Evolutionary conservation across 2,888 invertebrate species (phyloP), one percentile per base, ranked within the genome.

Genomic region (Drosophila niveifrons): DNA sequence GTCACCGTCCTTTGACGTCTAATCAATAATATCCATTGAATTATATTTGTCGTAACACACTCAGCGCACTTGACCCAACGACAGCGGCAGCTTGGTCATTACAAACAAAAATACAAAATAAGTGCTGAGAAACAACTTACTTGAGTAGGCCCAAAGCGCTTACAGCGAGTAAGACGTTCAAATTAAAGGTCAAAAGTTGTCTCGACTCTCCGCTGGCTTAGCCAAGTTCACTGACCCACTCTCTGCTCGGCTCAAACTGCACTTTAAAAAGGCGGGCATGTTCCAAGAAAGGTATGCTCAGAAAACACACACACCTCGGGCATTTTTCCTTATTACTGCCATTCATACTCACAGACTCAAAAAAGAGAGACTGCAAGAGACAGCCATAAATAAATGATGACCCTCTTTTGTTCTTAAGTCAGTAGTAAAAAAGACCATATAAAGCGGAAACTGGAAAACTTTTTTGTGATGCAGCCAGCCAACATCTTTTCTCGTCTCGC

Each of bases 151-250:
- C 50, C 9, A 52, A 53, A 66, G 51, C 63, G n/a, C n/a, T 36
- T 10, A n/a, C 13, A 41, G 23, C 6, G 23, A 23, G 23, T 15
- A 41, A 41, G 39, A 55, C 29, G 47, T 28, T 11, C 1, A 23
- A 13, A 48, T 10, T 28, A 47, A 67, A 67, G 67, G 67, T 64
- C 67, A 68, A 7, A 39, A 51, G 50, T 51, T 51, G 62, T 39
- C 61, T 29, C 39, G 34, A n/a, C 36, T 36, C 36, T 36, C n/a
- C 18, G 28, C 10, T 10, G 55, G 10, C 55, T 44, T 13, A 13
- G 1, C 18, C 18, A 43, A 64, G 83, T 79, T 86, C 81, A 86
- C 57, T 84, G 80, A 80, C 80, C 80, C 68, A 71, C 62, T 23
- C 23, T 23, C 0, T 70, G 51, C 62, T 53, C 66, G n/a, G n/a